These are phyloP conservation scores for Blera fallax DNA, from an alignment of 2,888 invertebrate species.

Conservation along the genomic window DNA sequence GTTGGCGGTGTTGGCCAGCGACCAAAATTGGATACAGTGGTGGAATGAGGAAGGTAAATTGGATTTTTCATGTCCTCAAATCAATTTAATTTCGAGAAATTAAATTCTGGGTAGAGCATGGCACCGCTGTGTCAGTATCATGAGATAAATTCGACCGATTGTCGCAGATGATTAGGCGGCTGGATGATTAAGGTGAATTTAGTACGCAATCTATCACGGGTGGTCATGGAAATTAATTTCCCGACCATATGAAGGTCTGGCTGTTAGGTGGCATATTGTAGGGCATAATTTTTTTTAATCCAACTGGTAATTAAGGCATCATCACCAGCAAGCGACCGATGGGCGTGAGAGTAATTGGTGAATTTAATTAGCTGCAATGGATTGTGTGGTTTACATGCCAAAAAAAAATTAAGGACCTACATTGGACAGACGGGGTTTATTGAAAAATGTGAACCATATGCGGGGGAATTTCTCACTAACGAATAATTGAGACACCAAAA, in stretches of 20 bases:
- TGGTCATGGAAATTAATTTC: slow-evolving; percentile 11
- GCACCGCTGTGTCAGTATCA: background rate
- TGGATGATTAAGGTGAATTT: background rate
- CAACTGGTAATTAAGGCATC: slow-evolving; percentile 19
- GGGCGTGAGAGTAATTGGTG: background rate
- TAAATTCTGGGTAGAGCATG: slow-evolving; percentile 14
- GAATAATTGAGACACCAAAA: too few relatives aligned
- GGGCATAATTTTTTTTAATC: background rate
- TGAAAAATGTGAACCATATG: background rate
- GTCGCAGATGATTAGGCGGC: slow-evolving; percentile 47
- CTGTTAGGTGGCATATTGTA: background rate
- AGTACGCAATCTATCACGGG: slow-evolving; percentile 1
- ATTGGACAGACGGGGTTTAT: background rate
- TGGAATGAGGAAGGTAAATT: slow-evolving; percentile 43
- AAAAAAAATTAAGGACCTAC: background rate
- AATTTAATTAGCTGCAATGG: slow-evolving; percentile 24
- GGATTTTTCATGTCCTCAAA: slow-evolving; percentile 49
- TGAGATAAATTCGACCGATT: slow-evolving; percentile 48
- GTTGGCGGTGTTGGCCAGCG: slow-evolving; percentile 7
- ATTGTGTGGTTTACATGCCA: background rate
- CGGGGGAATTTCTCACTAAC: too few relatives aligned
- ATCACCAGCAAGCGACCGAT: background rate
- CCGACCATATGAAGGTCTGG: background rate
- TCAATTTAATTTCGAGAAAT: slow-evolving; percentile 59
- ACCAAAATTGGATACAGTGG: slow-evolving; percentile 21